Conservation (phyloP, 2,113 vertebrate genomes). For the Aramus guarauna region DNA sequence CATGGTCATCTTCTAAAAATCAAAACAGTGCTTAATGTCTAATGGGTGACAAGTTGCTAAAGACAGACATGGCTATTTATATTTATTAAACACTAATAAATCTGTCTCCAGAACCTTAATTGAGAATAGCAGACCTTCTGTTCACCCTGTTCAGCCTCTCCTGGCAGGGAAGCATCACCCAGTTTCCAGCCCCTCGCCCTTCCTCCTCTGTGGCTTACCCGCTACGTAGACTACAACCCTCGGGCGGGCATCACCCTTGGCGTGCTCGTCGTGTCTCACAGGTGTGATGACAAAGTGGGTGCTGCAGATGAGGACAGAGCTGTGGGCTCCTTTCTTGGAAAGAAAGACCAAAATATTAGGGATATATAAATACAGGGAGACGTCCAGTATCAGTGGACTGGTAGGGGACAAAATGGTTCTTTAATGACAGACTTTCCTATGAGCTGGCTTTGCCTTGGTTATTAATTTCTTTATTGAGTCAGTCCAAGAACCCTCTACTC, state of each 20-base stretch:
- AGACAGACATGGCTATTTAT: background rate
- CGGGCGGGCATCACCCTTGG: accelerated
- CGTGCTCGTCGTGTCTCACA: no score
- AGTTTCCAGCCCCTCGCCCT: background rate
- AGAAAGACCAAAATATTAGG: background rate
- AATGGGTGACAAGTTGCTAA: background rate
- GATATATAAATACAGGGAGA: background rate
- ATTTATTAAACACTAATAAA: background rate
- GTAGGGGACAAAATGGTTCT: background rate
- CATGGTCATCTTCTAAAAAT: background rate
- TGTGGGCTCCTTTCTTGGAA: background rate
- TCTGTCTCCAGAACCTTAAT: background rate
- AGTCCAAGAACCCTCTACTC: background rate
- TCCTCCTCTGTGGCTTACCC: background rate
- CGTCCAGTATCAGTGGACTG: background rate
- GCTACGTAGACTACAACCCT: background rate
- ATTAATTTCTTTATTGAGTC: background rate
- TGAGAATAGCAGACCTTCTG: background rate
- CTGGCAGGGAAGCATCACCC: background rate
- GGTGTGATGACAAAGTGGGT: background rate
- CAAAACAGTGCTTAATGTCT: background rate
- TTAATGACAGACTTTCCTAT: background rate
- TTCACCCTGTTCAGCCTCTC: background rate
- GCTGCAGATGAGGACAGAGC: background rate
- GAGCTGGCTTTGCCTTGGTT: background rate